Evolutionary conservation across 2,888 invertebrate genomes (phyloP), one percentile per base, ranked within the genome.

Genomic region (Tetrapedia diversipes): DNA sequence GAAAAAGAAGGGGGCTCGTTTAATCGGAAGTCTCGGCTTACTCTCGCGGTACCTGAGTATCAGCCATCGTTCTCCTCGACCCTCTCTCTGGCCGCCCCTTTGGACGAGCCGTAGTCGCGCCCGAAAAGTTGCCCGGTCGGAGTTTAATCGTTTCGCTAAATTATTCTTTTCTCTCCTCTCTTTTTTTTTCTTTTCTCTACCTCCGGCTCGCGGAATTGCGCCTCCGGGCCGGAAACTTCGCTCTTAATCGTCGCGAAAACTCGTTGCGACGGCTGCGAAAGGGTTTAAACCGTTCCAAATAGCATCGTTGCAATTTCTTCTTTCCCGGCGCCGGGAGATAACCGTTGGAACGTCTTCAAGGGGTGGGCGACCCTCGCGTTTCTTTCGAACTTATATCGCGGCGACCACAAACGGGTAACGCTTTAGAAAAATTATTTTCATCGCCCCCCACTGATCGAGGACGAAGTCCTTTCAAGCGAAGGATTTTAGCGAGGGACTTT

Each of bases 61-160:
- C 68, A 78, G 67, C 68, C 72, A 73, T 24, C 41, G 60, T 69
- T 73, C 59, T 1, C 27, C 27, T 7, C 51, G 0, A 27, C 37
- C 14, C 19, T 19, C 14, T 6, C 16, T 14, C 2, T 19, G 11
- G 7, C 54, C 1, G 6, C 27, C 7, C 34, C 16, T 8, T 2
- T 37, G 39, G 34, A 10, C 8, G 51, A 54, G 60, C 54, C 32
- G 53, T 49, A 75, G 70, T 83, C 74, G 65, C 45, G 64, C 39
- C 63, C 73, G 77, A 85, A 85, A 84, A 85, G 61, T 85, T 84
- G 70, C 49, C 57, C 43, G 69, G 54, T 61, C 67, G 34, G 56
- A 80, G 77, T 85, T 85, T 85, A 85, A 85, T 85, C 85, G 85
- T 80, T 83, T 79, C 79, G 77, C 65, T 83, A 80, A 76, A 81